Conservation (phyloP, 1,140 invertebrate genomes). For the Penaeus japonicus region DNA sequence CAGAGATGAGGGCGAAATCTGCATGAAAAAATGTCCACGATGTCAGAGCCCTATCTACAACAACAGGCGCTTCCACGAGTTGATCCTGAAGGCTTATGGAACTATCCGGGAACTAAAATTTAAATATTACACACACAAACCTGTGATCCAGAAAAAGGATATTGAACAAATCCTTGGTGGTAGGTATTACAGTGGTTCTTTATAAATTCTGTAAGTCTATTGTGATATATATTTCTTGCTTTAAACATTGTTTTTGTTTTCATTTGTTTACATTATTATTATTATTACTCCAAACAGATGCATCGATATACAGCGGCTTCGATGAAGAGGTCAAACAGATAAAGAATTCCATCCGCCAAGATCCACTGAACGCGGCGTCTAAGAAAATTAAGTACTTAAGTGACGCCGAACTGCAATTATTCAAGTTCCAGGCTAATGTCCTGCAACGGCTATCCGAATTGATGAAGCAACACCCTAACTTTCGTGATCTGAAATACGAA, state of each 20-base stretch:
- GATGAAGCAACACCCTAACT: too few species aligned
- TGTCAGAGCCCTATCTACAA: constrained; percentile 73
- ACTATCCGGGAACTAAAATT: constrained; percentile 71
- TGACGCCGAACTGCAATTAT: too few species aligned
- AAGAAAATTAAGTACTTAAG: too few species aligned
- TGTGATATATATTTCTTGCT: background rate
- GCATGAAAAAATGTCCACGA: constrained; percentile 71
- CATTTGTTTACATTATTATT: too few species aligned
- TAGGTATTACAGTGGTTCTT: background rate
- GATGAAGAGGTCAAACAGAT: too few species aligned
- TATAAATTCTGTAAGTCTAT: background rate
- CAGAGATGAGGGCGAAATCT: constrained; percentile 63
- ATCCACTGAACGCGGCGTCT: too few species aligned
- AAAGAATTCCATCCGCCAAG: too few species aligned
- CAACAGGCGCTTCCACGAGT: constrained; percentile 70
- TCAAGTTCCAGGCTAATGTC: too few species aligned
- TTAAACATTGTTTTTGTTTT: background rate
- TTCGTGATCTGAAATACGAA: background rate
- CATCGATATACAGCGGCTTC: too few species aligned
- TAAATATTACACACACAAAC: constrained; percentile 60
- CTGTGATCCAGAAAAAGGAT: constrained; percentile 3
- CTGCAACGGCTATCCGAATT: too few species aligned
- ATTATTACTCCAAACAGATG: too few species aligned
- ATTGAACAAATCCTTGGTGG: constrained; percentile 33
- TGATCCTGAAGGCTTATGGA: constrained; percentile 68